A percentile compares a stretch with the other conserved stretches of the same genome.
phyloP scores from a whole-genome alignment of 2,113 vertebrate species.

The Uria aalge region DNA sequence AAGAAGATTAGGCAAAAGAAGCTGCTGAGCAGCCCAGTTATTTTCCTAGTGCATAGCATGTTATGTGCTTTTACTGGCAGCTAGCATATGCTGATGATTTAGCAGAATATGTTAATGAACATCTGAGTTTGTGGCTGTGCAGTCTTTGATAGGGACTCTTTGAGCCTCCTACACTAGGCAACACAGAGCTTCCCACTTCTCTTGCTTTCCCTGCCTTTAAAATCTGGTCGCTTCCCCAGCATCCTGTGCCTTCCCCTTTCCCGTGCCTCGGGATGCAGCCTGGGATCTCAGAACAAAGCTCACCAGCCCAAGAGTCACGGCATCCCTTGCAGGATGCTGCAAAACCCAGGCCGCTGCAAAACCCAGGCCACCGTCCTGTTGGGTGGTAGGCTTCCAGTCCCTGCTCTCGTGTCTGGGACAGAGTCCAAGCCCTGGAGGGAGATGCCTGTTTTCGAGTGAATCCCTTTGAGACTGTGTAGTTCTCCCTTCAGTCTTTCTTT shows the following conservation, averaged over 20 bases:
- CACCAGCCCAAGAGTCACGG: neutral
- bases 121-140: neutral
- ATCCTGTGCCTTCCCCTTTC: neutral
- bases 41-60: neutral
- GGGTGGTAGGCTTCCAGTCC: neutral
- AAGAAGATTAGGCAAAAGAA: neutral
- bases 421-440: neutral
- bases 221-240: too few species aligned
- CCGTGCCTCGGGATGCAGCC: rapidly evolving
- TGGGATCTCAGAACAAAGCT: neutral
- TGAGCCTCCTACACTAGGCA: neutral
- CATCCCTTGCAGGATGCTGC: neutral
- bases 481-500: neutral
- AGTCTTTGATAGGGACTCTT: neutral
- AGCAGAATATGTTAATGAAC: neutral
- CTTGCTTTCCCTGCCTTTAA: neutral
- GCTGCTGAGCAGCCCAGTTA: neutral
- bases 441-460: neutral
- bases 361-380: neutral
- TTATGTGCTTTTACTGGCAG: neutral
- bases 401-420: neutral
- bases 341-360: neutral
- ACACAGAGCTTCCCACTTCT: neutral
- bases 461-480: neutral
- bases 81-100: neutral